Base-by-base conservation (phyloP, 2,113 vertebrate species). In the Illadopsis cleaveri region DNA sequence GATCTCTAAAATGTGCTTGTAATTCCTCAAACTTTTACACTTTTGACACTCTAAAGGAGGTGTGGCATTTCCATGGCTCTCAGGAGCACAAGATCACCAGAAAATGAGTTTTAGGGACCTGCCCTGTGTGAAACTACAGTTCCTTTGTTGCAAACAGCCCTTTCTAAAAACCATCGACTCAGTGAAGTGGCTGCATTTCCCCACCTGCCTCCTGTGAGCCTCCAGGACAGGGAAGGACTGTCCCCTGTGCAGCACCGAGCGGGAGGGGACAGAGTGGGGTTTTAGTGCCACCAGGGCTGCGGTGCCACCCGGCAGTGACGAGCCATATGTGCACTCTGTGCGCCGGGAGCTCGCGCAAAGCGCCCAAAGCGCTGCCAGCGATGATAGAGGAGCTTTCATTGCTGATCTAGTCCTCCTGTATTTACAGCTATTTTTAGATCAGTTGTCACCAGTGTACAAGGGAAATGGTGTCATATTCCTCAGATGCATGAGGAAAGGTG, bases 371-470 rank as follows among this genome's bases (percentile, higher is more conserved):
- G 53, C 42, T 62, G 79, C 65, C 62, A 69, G 87, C 24, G 40
- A 15, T 84, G 90, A 90, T 76, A 27, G 81, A 84, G 73, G 21
- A 86, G 65, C 78, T 77, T 71, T 86, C 62, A 5, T 3, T 23
- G 80, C 71, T 75, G 68, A 77, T 73, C 79, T 80, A 4, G 56
- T 90, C 75, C 77, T 57, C 66, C 72, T 40, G 53, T 60, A 62
- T 80, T 93, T 96, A 60, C n/a, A 79, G 92, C 69, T 31, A 4
- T 13, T 72, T 96, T 85, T 90, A 90, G 90, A 33, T 28, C 18
- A 28, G 64, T 56, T 89, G 73, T 57, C 65, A 17, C 27, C 10
- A 48, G 24, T 47, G 24, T 35, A 9, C 33, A 15, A 57, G 57
- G 80, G 44, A 33, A 77, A 71, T 33, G 23, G 40, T 72, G 48